Conservation (phyloP, 2,888 invertebrate genomes). For the Cataglyphis rosenhaueri region DNA sequence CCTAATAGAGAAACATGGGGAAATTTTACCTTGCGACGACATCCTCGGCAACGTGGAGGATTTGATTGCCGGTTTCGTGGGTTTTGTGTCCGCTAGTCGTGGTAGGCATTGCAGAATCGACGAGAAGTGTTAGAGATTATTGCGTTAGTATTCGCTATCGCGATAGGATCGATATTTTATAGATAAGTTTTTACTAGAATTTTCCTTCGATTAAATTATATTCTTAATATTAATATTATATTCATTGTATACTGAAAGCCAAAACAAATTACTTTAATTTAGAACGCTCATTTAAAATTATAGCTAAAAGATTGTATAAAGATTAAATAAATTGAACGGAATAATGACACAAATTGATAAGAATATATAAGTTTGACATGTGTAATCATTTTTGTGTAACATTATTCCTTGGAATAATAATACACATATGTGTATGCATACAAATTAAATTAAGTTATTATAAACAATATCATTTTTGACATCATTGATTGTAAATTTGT, state of each 20-base stretch:
- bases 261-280: slow-evolving; percentile 7
- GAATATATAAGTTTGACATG: background rate
- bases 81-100: slow-evolving; percentile 94
- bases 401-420: background rate
- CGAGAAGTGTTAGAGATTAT: slow-evolving; percentile 78
- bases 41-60: slow-evolving; percentile 97
- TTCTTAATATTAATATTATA: slow-evolving; percentile 2
- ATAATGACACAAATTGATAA: background rate
- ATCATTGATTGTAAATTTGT: slow-evolving; percentile 10
- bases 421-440: background rate
- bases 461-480: slow-evolving; percentile 1
- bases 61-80: slow-evolving; percentile 98
- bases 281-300: background rate
- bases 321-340: background rate
- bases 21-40: slow-evolving; percentile 95
- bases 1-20: slow-evolving; percentile 60
- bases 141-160: slow-evolving; percentile 67
- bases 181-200: background rate
- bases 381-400: background rate
- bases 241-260: slow-evolving; percentile 10
- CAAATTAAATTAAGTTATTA: background rate
- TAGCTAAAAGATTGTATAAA: background rate
- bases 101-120: slow-evolving; percentile 80
- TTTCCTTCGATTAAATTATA: slow-evolving; percentile 5
- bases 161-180: slow-evolving; percentile 27